These are phyloP conservation scores for Chaenodraco wilsoni DNA, from an alignment of 2,797 vertebrate genomes.

Conservation along the genomic window DNA sequence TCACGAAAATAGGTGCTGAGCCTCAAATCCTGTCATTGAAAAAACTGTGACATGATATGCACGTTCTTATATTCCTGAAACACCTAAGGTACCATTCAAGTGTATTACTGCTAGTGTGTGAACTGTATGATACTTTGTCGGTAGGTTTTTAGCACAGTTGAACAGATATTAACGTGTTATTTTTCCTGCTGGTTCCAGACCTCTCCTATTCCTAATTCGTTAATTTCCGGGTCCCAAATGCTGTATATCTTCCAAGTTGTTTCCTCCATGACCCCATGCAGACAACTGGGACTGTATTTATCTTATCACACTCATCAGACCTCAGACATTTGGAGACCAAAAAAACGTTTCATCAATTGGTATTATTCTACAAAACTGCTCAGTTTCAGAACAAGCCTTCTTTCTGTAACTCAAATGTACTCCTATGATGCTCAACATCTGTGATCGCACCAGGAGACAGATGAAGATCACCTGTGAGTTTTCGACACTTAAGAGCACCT, in stretches of 20 bases:
- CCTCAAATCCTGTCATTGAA: slow-evolving; percentile 9
- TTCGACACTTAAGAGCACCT: slow-evolving; percentile 17
- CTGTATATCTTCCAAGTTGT: neutral
- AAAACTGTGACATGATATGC: slow-evolving; percentile 1
- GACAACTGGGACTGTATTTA: slow-evolving; percentile 9
- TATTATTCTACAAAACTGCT: neutral
- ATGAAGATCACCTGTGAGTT: slow-evolving; percentile 6
- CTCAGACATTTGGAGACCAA: neutral
- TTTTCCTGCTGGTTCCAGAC: neutral
- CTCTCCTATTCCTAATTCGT: neutral
- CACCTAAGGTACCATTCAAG: neutral
- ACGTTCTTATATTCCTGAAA: neutral
- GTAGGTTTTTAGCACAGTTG: slow-evolving; percentile 1
- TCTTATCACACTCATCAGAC: neutral
- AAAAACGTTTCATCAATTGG: neutral
- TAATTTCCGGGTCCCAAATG: neutral
- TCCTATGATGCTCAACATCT: neutral
- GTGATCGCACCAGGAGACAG: neutral
- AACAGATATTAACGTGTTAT: neutral
- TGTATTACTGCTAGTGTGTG: neutral
- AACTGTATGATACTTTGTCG: too few species aligned
- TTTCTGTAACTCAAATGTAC: neutral
- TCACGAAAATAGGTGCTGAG: neutral
- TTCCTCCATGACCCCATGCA: neutral
- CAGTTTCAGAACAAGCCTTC: neutral